phyloP scores from a whole-genome alignment of 2,888 invertebrate species.

The Bibio marci region DNA sequence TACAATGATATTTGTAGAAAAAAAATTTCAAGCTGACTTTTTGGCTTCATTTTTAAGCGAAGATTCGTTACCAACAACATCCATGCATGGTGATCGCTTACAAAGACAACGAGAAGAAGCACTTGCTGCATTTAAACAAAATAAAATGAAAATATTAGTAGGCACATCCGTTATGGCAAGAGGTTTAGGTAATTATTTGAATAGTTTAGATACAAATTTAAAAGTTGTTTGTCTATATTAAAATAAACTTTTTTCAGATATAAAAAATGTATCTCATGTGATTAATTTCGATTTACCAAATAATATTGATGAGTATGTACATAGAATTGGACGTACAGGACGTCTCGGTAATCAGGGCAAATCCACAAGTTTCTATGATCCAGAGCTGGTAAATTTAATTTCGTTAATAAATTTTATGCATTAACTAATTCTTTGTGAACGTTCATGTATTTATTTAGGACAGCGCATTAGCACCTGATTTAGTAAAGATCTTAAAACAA shows the following conservation, averaged over 20 bases:
- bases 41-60: constrained; percentile 68
- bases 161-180: constrained; percentile 92
- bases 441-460: constrained; percentile 30
- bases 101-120: constrained; percentile 95
- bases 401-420: background rate
- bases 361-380: constrained; percentile 72
- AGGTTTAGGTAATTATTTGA: constrained; percentile 47
- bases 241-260: constrained; percentile 1
- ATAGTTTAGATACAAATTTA: background rate
- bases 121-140: constrained; percentile 69
- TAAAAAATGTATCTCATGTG: constrained; percentile 55
- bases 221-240: too few relatives aligned
- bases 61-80: constrained; percentile 73
- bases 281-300: constrained; percentile 85
- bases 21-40: constrained; percentile 80
- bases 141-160: constrained; percentile 62
- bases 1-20: constrained; percentile 79
- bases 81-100: constrained; percentile 94
- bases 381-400: constrained; percentile 23
- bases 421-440: background rate
- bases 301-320: constrained; percentile 85
- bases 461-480: constrained; percentile 36
- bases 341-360: constrained; percentile 80
- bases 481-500: constrained; percentile 58
- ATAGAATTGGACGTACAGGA: constrained; percentile 88